Conservation (phyloP, 2,888 invertebrate species). For the Dastarcus helophoroides region DNA sequence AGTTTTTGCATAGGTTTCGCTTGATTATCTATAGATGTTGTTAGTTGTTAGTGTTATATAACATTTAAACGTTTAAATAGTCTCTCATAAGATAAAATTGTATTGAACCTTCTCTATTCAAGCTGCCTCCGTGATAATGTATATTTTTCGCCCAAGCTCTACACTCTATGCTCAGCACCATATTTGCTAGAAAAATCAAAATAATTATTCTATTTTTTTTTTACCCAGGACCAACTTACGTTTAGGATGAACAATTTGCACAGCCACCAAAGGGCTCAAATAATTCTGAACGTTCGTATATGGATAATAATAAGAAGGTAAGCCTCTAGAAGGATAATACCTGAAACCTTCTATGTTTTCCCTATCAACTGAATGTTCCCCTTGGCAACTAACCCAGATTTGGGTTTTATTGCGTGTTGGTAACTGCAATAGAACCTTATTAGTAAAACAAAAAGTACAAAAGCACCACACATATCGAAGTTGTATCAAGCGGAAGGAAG, state of each 20-base stretch:
- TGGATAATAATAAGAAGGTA: slow-evolving; percentile 10
- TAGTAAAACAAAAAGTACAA: too few relatives aligned
- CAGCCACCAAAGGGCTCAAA: slow-evolving; percentile 11
- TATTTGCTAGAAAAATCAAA: slow-evolving; percentile 36
- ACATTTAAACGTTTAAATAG: slow-evolving; percentile 10
- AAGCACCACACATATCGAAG: too few relatives aligned
- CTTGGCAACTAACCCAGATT: slow-evolving; percentile 11
- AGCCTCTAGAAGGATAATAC: slow-evolving; percentile 9
- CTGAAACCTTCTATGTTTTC: slow-evolving; percentile 8
- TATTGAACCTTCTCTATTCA: slow-evolving; percentile 52
- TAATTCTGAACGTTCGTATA: slow-evolving; percentile 8
- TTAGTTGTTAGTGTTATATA: too few relatives aligned
- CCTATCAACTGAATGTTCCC: slow-evolving; percentile 6
- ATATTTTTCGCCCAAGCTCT: slow-evolving; percentile 82
- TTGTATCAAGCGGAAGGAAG: too few relatives aligned
- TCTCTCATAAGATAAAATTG: slow-evolving; percentile 36
- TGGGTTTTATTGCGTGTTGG: slow-evolving; percentile 9
- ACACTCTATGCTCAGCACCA: slow-evolving; percentile 64
- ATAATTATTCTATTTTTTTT: slow-evolving; percentile 1
- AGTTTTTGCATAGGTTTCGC: too few relatives aligned
- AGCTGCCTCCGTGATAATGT: slow-evolving; percentile 45
- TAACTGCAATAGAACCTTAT: slow-evolving; percentile 5
- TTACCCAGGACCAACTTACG: slow-evolving; percentile 2
- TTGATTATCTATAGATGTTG: too few relatives aligned
- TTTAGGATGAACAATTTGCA: slow-evolving; percentile 10